Conservation (phyloP, 2,888 invertebrate genomes). For the Mythimna vitellina region DNA sequence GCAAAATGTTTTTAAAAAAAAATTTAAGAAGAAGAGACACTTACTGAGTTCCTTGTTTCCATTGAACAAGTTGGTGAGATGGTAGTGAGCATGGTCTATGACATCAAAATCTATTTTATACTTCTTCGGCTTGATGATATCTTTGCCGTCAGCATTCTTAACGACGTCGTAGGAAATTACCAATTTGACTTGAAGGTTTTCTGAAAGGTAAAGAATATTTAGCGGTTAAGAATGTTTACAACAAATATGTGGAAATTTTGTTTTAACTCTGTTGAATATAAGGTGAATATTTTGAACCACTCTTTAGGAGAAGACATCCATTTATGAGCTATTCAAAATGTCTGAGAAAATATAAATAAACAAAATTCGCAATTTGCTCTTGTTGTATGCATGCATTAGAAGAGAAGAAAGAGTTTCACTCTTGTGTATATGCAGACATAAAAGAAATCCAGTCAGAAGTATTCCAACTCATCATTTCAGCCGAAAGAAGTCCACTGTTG, state of each 20-base stretch:
- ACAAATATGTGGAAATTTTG: not conserved
- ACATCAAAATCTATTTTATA: conserved; percentile 68
- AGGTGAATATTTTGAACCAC: not conserved
- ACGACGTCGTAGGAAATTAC: conserved; percentile 41
- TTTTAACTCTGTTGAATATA: not conserved
- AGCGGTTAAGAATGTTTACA: not conserved
- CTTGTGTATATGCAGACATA: too few relatives aligned
- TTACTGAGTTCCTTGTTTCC: conserved; percentile 62
- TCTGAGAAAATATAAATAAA: too few relatives aligned
- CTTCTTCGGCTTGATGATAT: conserved; percentile 62
- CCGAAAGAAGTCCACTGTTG: too few relatives aligned
- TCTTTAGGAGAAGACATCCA: not conserved
- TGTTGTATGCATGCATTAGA: too few relatives aligned
- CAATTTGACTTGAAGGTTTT: conserved; percentile 42
- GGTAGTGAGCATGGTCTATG: conserved; percentile 68
- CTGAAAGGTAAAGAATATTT: conserved; percentile 22
- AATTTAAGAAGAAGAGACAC: too few relatives aligned
- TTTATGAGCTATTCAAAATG: too few relatives aligned
- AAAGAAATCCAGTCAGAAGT: too few relatives aligned
- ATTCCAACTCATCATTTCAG: too few relatives aligned
- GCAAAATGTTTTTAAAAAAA: not conserved
- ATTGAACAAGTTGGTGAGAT: conserved; percentile 71
- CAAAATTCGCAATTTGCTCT: too few relatives aligned
- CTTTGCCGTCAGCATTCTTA: conserved; percentile 48
- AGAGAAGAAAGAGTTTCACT: too few relatives aligned